Evolutionary conservation across 1,140 invertebrate species (phyloP).

Genomic region (Daktulosphaira vitifoliae): DNA sequence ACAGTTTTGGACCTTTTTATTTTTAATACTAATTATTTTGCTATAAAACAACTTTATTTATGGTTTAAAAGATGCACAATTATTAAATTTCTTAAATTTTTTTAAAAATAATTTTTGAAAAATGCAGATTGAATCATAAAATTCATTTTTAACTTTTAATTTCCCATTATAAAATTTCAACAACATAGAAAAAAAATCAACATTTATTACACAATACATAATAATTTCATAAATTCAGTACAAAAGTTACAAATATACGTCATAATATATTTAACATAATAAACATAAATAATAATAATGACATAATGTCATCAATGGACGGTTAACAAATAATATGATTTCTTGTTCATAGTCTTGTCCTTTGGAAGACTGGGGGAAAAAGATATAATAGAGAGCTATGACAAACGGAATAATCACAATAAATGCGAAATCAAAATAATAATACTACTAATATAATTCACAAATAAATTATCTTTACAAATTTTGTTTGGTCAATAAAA

Average conservation of each 20-base stretch:
- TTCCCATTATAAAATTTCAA: too few relatives aligned
- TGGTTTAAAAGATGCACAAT: too few relatives aligned
- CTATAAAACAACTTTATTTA: too few relatives aligned
- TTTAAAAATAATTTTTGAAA: too few relatives aligned
- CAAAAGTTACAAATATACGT: slow-evolving; percentile 2
- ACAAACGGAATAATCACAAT: background rate
- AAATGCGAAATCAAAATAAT: slow-evolving; percentile 1
- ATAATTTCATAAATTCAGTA: slow-evolving; percentile 12
- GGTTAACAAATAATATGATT: slow-evolving; percentile 11
- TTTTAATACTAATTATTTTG: too few relatives aligned
- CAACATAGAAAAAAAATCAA: slow-evolving; percentile 31
- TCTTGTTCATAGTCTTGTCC: background rate
- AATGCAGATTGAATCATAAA: too few relatives aligned
- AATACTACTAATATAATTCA: slow-evolving; percentile 9
- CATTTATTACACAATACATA: slow-evolving; percentile 25
- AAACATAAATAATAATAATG: slow-evolving; percentile 3
- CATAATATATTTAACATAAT: background rate
- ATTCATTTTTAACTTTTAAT: too few relatives aligned
- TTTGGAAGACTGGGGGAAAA: slow-evolving; percentile 20
- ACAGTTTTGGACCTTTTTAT: too few relatives aligned
- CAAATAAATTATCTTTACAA: slow-evolving; percentile 21
- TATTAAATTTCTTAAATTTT: too few relatives aligned
- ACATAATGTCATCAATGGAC: slow-evolving; percentile 1
- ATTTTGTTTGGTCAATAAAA: slow-evolving; percentile 10
- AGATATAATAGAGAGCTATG: slow-evolving; percentile 16